Evolutionary conservation across 2,113 vertebrate genomes (phyloP), one percentile per base, ranked within the genome.

Genomic region (Psilopsiagon aymara): DNA sequence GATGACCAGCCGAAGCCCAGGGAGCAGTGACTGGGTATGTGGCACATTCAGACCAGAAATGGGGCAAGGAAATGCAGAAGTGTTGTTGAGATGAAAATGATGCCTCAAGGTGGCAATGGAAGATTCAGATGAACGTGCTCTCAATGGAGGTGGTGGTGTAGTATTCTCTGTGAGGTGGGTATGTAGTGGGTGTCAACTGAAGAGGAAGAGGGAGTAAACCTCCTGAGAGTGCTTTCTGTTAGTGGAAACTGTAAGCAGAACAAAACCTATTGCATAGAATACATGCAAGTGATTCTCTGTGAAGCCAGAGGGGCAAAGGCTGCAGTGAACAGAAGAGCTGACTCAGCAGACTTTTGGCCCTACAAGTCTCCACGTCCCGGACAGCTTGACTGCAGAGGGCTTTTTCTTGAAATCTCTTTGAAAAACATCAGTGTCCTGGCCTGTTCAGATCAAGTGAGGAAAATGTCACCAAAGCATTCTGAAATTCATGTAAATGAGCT

Each of bases 101-200:
- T 31, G 35, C 60, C 71, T 91, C 28, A 11, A 53, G 71, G 31
- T 35, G 52, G 41, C 66, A 68, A 43, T 3, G 46, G 71, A 27
- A 63, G 88, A 19, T 46, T 41, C 67, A 21, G 64, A 8, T 43
- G 64, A 69, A 53, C 0, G 7, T 25, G 82, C 35, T 63, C 21
- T 3, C 21, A 8, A 11, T 0, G 0, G 43, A 51, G 51, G 35
- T 10, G 51, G 9, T 29, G 49, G 55, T 1, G 1, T 29, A 52
- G 23, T 59, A 33, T 13, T 62, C 46, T 37, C 47, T 6, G 17
- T 14, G 39, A 35, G 17, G 15, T 18, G 52, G 37, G 27, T 20
- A 4, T 4, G 2, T 17, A 13, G 31, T 14, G 55, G 41, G 35
- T 19, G 24, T 31, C 33, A 16, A 7, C 49, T 14, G 63, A 64